Base-by-base conservation (phyloP, 2,888 invertebrate species). In the Synanthedon formicaeformis region DNA sequence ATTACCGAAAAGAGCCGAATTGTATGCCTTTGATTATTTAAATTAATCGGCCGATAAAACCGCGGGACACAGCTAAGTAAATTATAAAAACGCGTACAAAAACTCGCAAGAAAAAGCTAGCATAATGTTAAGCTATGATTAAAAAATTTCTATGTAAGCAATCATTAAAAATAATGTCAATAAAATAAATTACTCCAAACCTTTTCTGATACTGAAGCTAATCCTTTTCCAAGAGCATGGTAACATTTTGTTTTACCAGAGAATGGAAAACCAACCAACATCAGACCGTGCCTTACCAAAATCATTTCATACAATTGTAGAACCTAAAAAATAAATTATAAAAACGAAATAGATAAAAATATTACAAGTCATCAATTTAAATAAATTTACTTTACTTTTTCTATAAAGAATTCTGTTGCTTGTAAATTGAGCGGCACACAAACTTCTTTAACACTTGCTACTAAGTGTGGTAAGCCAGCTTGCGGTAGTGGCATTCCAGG, bases 291-390 rank as follows among this genome's bases (percentile, higher is more conserved):
- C 18, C 97, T 89, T 1, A 97, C 97, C 34, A 96, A 91, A 85
- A 98, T 96, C 96, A 97, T 97, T 81, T 98, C 97, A 73, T 94
- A 97, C 6, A 97, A 89, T 85, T 97, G 93, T 4, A 85, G 70
- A 48, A 82, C 87, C 84, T 88, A 52, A 18, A 60, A 10, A 23
- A 13, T 1, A 8, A 34, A 34, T 34, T 34, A 10, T 34, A 10
- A 34, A 34, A 10, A 10, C 34, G 6, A 34, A 34, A 34, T 23
- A 40, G 13, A 51, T 41, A n/a, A 34, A 51, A 50, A 14, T 52
- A 4, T 2, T 16, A 45, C 34, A 14, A 53, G 8, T 23, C 1
- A 2, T 45, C 0, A 14, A 34, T 41, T 16, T 41, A 54, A 40
- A 49, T 50, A 51, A 53, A 18, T n/a, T 95, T 23, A n/a, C 34